phyloP scores from a whole-genome alignment of 2,113 vertebrate species.

The Capra hircus region DNA sequence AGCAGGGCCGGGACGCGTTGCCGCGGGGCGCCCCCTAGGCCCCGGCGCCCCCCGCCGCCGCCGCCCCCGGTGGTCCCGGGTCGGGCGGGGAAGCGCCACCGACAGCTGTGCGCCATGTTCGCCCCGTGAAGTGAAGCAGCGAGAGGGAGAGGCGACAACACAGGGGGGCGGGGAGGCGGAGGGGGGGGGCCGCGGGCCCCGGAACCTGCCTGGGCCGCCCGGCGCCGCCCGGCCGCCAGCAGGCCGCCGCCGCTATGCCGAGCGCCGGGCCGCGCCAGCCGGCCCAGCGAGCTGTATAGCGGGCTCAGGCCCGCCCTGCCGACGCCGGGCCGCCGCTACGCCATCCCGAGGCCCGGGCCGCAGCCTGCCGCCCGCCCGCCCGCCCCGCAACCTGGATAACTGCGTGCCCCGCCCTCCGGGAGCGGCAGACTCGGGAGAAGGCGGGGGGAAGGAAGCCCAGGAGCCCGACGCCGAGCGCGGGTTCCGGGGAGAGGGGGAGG shows the following conservation, averaged over 20 bases:
- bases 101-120: constrained; percentile 99
- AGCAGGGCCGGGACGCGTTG: constrained; percentile 74
- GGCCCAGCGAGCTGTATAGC: constrained; percentile 67
- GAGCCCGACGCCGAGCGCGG: constrained; percentile 55
- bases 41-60: constrained; percentile 89
- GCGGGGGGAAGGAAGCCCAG: constrained; percentile 61
- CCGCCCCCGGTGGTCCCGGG: constrained; percentile 93
- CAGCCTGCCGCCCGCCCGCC: constrained; percentile 28
- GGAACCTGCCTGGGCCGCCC: constrained; percentile 82
- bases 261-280: constrained; percentile 25
- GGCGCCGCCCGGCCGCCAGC: constrained; percentile 62
- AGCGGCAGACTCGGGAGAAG: constrained; percentile 59
- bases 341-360: constrained; percentile 63
- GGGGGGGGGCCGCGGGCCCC: constrained; percentile 82
- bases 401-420: constrained; percentile 69
- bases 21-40: constrained; percentile 85
- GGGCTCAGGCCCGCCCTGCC: background rate
- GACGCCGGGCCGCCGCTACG: background rate
- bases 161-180: constrained; percentile 82
- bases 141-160: constrained; percentile 77
- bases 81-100: constrained; percentile 99
- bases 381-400: constrained; percentile 68
- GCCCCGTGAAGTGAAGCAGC: constrained; percentile 81
- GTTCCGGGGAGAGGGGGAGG: constrained; percentile 71
- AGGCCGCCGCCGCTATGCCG: constrained; percentile 72